These are phyloP conservation scores for Branchellion lobata DNA, from an alignment of 2,888 invertebrate species.

Conservation along the genomic window DNA sequence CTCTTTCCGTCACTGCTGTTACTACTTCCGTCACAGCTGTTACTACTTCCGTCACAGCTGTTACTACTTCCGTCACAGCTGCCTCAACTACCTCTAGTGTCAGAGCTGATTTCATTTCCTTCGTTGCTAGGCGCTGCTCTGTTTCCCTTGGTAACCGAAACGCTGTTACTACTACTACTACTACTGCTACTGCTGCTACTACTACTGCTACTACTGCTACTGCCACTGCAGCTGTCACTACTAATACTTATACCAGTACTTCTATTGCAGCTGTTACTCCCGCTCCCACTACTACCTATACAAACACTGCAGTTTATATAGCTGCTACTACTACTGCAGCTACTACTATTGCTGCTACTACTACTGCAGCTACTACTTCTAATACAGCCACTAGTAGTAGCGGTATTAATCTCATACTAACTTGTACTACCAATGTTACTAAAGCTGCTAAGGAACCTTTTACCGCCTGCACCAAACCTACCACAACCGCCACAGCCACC, in stretches of 20 bases:
- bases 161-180: neutral
- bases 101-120: too few relatives aligned
- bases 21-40: constrained; percentile 11
- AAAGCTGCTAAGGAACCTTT: neutral
- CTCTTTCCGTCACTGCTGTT: neutral
- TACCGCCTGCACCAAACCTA: neutral
- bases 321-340: neutral
- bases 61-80: constrained; percentile 17
- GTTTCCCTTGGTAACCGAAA: neutral
- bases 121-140: too few relatives aligned
- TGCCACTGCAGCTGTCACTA: neutral
- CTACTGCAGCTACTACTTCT: constrained; percentile 3
- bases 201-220: constrained; percentile 6
- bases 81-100: too few relatives aligned
- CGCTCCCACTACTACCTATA: neutral
- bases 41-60: neutral
- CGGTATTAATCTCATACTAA: neutral
- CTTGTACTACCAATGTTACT: neutral
- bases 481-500: neutral
- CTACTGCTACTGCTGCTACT: neutral
- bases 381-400: neutral
- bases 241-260: neutral
- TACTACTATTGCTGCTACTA: neutral
- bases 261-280: neutral
- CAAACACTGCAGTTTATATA: neutral